phyloP scores from a whole-genome alignment of 2,888 invertebrate species.

The Ferrisia virgata region DNA sequence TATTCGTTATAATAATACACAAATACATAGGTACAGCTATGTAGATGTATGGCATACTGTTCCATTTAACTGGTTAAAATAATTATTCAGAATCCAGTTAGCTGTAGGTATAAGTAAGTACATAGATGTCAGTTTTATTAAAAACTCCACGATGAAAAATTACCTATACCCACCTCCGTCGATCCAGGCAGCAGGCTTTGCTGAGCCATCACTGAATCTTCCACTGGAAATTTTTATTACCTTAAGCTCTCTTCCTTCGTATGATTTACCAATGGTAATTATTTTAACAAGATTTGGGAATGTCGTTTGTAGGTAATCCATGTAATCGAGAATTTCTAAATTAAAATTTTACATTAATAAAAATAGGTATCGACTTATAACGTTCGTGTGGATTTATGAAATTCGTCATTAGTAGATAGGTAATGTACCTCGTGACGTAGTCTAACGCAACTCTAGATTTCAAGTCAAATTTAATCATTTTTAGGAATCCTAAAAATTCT shows the following conservation, averaged over 20 bases:
- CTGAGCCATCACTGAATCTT: slow-evolving; percentile 48
- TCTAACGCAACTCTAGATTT: no score
- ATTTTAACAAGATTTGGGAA: slow-evolving; percentile 66
- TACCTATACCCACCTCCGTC: slow-evolving; percentile 63
- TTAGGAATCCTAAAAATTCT: no score
- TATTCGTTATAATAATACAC: not conserved
- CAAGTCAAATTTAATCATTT: no score
- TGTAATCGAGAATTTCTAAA: slow-evolving; percentile 65
- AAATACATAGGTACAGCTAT: not conserved
- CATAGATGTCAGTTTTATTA: not conserved
- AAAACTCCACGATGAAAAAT: not conserved
- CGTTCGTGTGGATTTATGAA: no score
- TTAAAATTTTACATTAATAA: slow-evolving; percentile 35
- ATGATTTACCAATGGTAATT: slow-evolving; percentile 69
- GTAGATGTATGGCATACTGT: not conserved
- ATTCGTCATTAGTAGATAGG: not conserved
- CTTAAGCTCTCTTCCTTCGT: slow-evolving; percentile 68
- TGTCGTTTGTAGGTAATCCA: slow-evolving; percentile 65
- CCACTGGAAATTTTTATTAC: slow-evolving; percentile 65
- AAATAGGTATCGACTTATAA: no score
- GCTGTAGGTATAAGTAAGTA: not conserved
- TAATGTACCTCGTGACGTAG: no score
- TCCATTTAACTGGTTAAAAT: not conserved
- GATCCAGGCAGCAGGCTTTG: slow-evolving; percentile 73
- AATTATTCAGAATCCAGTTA: not conserved